phyloP scores from a whole-genome alignment of 2,797 vertebrate genomes.

The Rhinophrynus dorsalis region DNA sequence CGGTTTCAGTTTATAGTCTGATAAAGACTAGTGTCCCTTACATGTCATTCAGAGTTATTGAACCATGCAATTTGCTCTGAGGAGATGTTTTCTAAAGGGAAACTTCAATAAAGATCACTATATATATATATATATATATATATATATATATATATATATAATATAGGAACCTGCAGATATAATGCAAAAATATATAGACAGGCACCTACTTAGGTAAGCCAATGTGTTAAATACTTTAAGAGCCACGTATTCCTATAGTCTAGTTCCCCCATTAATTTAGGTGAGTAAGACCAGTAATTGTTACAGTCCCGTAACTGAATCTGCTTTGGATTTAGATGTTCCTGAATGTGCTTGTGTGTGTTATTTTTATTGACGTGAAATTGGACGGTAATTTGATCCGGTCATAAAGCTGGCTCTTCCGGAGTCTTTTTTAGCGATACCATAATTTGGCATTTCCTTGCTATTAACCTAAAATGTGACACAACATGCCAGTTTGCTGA shows the following conservation, averaged over 20 bases:
- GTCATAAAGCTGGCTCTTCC: background rate
- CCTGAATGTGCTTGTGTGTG: background rate
- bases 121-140: no score
- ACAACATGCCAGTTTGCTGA: background rate
- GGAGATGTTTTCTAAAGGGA: no score
- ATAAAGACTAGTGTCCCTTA: no score
- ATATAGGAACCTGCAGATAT: no score
- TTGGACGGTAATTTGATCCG: conserved; percentile 9
- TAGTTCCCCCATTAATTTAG: background rate
- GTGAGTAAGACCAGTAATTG: background rate
- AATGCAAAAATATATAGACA: no score
- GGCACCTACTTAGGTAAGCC: no score
- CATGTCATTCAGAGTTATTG: no score
- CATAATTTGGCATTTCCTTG: conserved; percentile 14
- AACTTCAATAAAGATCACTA: no score
- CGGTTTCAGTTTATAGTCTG: no score
- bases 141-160: no score
- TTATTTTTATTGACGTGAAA: conserved; percentile 18
- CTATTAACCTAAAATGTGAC: background rate
- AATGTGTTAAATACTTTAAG: no score
- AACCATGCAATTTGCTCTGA: no score
- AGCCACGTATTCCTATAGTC: background rate
- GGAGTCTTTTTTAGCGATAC: background rate
- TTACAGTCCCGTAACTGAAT: background rate
- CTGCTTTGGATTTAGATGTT: background rate